phyloP scores from a whole-genome alignment of 2,888 invertebrate genomes.

The Eueremaeus valkanovi region DNA sequence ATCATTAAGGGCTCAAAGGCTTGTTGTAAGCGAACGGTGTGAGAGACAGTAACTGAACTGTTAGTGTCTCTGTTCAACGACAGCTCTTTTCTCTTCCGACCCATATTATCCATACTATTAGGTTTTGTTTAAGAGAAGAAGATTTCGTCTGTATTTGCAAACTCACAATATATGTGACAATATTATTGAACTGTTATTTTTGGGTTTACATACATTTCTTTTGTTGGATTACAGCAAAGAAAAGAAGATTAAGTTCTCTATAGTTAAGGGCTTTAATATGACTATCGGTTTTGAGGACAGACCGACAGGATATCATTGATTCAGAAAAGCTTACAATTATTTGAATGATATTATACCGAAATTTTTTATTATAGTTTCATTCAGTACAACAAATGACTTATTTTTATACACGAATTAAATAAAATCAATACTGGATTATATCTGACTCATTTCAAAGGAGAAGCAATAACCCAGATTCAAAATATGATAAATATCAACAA shows the following conservation, averaged over 20 bases:
- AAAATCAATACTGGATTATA: no score
- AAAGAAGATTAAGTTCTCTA: conserved; percentile 5
- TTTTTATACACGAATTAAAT: no score
- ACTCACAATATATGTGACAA: conserved; percentile 11
- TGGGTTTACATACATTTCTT: neutral
- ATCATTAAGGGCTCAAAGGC: neutral
- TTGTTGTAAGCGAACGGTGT: no score
- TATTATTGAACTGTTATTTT: conserved; percentile 16
- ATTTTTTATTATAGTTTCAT: no score
- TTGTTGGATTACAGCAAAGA: neutral
- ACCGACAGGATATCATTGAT: neutral
- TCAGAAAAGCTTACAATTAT: neutral
- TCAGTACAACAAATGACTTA: no score
- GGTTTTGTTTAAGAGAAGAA: neutral
- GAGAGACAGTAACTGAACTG: no score
- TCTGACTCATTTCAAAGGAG: no score
- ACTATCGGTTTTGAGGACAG: conserved; percentile 16
- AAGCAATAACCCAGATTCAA: no score
- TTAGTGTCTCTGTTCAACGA: no score
- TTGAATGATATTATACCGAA: neutral
- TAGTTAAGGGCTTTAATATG: conserved; percentile 25
- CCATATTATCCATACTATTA: neutral
- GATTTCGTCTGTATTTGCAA: neutral
- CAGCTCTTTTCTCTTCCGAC: conserved; percentile 27
- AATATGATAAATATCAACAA: no score